A percentile compares a stretch with the other conserved stretches of the same genome.
Evolutionary conservation across 2,888 invertebrate species (phyloP).

Genomic region (Hirtodrosophila confusa): DNA sequence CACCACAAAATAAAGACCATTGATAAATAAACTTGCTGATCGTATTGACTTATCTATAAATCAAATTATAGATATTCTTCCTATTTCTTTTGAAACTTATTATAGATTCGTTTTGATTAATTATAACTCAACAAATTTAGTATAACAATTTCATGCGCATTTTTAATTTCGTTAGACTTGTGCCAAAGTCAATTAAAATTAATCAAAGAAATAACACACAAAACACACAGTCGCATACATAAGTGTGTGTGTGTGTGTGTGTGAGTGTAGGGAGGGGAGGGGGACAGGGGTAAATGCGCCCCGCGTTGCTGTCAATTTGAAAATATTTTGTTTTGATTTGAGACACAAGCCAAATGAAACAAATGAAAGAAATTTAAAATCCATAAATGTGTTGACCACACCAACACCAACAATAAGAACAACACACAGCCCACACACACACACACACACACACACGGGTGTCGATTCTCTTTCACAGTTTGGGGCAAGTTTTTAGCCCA

Average conservation of each 20-base stretch:
- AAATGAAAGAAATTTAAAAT: slow-evolving; percentile 51
- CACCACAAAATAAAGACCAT: too few relatives aligned
- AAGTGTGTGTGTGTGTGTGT: not conserved
- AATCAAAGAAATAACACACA: slow-evolving; percentile 38
- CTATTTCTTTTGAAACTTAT: slow-evolving; percentile 19
- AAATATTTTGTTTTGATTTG: slow-evolving; percentile 68
- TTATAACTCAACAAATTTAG: slow-evolving; percentile 17
- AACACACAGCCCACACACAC: slow-evolving; percentile 23
- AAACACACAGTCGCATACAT: not conserved
- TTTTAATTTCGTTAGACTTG: slow-evolving; percentile 57
- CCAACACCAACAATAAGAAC: slow-evolving; percentile 22
- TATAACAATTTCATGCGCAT: slow-evolving; percentile 60
- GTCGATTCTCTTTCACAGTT: slow-evolving; percentile 53
- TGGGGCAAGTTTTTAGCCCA: slow-evolving; percentile 56
- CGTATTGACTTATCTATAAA: slow-evolving; percentile 1
- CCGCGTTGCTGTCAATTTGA: slow-evolving; percentile 64
- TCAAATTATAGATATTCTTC: slow-evolving; percentile 8
- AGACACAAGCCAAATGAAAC: slow-evolving; percentile 73
- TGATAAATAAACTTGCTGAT: too few relatives aligned
- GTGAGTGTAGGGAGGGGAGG: not conserved
- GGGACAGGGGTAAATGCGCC: slow-evolving; percentile 24
- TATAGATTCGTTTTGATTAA: slow-evolving; percentile 46
- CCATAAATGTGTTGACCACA: slow-evolving; percentile 57
- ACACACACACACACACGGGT: slow-evolving; percentile 21
- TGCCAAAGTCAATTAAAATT: slow-evolving; percentile 70